Percentiles rank a stretch among this genome's conserved stretches.
These are phyloP conservation scores for Cotesia chilonis DNA, from an alignment of 1,140 invertebrate genomes.

Conservation along the genomic window DNA sequence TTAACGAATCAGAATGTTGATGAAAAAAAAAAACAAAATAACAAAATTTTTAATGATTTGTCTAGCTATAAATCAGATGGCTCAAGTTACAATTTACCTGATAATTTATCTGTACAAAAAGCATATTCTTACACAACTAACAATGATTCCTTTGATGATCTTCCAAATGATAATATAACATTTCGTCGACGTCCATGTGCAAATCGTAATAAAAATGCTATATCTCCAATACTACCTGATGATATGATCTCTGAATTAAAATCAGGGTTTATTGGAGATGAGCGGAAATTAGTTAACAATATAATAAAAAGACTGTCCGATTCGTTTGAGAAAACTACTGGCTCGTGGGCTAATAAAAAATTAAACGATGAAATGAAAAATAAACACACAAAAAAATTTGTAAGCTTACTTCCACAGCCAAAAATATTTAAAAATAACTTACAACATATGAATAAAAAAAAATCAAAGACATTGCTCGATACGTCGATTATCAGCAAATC, in stretches of 20 bases:
- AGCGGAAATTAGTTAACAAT: constrained; percentile 46
- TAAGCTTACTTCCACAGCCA: constrained; percentile 24
- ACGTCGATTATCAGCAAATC: constrained; percentile 50
- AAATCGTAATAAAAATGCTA: not conserved
- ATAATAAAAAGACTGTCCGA: constrained; percentile 51
- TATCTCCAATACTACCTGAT: constrained; percentile 23
- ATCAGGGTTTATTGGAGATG: constrained; percentile 39
- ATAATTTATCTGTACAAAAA: not conserved
- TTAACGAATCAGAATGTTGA: constrained; percentile 21
- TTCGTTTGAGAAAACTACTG: constrained; percentile 38
- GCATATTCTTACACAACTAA: not conserved
- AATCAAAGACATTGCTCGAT: constrained; percentile 22
- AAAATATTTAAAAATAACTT: constrained; percentile 20
- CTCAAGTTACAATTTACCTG: constrained; percentile 14
- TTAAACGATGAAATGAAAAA: constrained; percentile 4
- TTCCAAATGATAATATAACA: constrained; percentile 29
- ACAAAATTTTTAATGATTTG: not conserved
- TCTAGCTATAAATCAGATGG: not conserved
- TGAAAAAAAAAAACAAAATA: not conserved
- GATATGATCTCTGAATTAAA: constrained; percentile 33
- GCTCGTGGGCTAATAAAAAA: not conserved
- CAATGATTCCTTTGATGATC: not conserved
- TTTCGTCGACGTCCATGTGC: constrained; percentile 25
- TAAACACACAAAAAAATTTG: constrained; percentile 10
- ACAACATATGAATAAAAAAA: constrained; percentile 8